phyloP scores from a whole-genome alignment of 2,888 invertebrate species.

The Cetonia aurata region DNA sequence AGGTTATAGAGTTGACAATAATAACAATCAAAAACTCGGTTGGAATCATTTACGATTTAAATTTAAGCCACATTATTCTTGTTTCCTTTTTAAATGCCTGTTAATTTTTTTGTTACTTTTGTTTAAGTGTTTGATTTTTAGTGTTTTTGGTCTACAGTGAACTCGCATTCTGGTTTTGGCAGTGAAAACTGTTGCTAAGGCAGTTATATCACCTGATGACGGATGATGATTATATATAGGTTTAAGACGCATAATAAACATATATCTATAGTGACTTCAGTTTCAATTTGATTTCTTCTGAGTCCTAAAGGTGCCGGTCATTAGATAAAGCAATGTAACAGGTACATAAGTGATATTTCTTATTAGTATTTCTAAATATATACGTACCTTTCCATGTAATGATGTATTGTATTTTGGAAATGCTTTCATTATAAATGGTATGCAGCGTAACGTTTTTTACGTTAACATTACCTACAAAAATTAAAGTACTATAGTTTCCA shows the following conservation, averaged over 20 bases:
- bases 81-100: no score
- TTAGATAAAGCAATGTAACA: neutral
- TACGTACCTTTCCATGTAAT: constrained; percentile 14
- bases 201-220: no score
- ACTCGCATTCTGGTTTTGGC: no score
- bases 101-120: no score
- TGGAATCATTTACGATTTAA: no score
- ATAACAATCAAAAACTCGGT: neutral
- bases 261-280: neutral
- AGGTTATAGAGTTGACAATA: neutral
- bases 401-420: constrained; percentile 19
- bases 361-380: neutral
- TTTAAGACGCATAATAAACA: no score
- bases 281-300: neutral
- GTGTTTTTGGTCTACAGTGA: no score
- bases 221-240: no score
- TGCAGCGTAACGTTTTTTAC: constrained; percentile 4
- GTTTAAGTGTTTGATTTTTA: no score
- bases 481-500: neutral
- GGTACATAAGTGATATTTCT: no score
- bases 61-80: no score
- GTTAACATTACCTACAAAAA: constrained; percentile 10
- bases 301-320: neutral
- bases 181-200: no score
- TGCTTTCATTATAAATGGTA: constrained; percentile 23